Evolutionary conservation across 2,797 vertebrate genomes (phyloP), one percentile per base, ranked within the genome.

Genomic region (Malacoraja senta): DNA sequence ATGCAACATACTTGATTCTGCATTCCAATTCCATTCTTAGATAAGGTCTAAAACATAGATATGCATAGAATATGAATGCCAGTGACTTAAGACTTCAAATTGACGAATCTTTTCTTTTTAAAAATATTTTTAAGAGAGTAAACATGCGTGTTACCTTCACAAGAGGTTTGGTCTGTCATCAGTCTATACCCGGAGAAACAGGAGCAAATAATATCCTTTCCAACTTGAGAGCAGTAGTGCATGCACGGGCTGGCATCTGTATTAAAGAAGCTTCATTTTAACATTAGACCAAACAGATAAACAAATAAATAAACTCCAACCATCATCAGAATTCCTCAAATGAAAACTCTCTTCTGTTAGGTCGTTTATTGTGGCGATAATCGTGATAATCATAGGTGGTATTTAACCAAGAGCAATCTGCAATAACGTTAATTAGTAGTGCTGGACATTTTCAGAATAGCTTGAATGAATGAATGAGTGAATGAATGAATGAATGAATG

Each of bases 131-230:
- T n/a, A 17, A 35, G n/a, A 19, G n/a, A 21, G 84, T 65, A 35
- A 91, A 15, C 15, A n/a, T 74, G 24, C 76, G 63, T 7, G 94
- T 95, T 95, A 98, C 98, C 98, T 96, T 98, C 97, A 95, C 98
- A 99, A 6, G 94, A 97, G 94, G 94, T 94, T 0, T 96, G 96
- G 2, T 98, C 97, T 1, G 96, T 94, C 97, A 96, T 97, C 94
- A 98, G 95, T 0, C 96, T 96, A 63, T 97, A 98, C 1, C 98
- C 98, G 1, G 96, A 95, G 93, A 97, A 97, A 95, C 98, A 99
- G 94, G 98, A 98, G 93, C 98, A 99, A 76, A 92, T 95, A 2
- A 95, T 95, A 0, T 91, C 94, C 44, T 96, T 97, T 58, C 94
- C 96, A 71, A 96, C 93, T 1, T 94, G 29, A 0, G 6, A 93